Percentiles rank a stretch among this genome's conserved stretches.
Conservation (phyloP, 2,113 vertebrate species). For the Narcine bancroftii region DNA sequence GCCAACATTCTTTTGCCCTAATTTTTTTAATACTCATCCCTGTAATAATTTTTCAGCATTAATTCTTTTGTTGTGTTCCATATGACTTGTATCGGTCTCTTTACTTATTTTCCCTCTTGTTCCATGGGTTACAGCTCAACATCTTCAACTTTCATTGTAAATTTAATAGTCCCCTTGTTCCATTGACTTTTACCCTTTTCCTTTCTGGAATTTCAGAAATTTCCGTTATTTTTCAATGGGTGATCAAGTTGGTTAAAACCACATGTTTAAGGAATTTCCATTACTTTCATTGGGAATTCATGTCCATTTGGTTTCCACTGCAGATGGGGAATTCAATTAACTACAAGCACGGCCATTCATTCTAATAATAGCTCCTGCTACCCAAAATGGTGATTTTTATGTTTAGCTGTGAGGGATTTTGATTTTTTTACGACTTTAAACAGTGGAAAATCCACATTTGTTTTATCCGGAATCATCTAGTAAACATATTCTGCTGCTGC, state of each 20-base stretch:
- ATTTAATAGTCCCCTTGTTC: slow-evolving; percentile 14
- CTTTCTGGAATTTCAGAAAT: slow-evolving; percentile 28
- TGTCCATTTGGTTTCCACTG: background rate
- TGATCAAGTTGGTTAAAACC: slow-evolving; percentile 32
- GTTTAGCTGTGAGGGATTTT: too few relatives aligned
- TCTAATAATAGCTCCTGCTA: background rate
- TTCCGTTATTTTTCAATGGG: slow-evolving; percentile 12
- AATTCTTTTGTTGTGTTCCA: background rate
- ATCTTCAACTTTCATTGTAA: background rate
- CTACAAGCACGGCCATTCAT: background rate
- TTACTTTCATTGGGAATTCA: slow-evolving; percentile 24
- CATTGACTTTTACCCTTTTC: slow-evolving; percentile 19
- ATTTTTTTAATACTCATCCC: background rate
- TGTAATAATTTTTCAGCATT: background rate
- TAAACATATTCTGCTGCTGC: background rate
- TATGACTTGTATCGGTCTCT: background rate
- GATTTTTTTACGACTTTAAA: background rate
- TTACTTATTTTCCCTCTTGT: background rate
- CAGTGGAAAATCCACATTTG: background rate
- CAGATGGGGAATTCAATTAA: background rate
- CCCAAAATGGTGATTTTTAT: background rate
- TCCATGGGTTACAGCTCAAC: background rate
- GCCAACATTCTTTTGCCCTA: background rate
- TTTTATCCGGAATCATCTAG: background rate
- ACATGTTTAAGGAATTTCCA: slow-evolving; percentile 32